Evolutionary conservation across 2,888 invertebrate species (phyloP), one percentile per base, ranked within the genome.

Genomic region (Eristalis arbustorum): DNA sequence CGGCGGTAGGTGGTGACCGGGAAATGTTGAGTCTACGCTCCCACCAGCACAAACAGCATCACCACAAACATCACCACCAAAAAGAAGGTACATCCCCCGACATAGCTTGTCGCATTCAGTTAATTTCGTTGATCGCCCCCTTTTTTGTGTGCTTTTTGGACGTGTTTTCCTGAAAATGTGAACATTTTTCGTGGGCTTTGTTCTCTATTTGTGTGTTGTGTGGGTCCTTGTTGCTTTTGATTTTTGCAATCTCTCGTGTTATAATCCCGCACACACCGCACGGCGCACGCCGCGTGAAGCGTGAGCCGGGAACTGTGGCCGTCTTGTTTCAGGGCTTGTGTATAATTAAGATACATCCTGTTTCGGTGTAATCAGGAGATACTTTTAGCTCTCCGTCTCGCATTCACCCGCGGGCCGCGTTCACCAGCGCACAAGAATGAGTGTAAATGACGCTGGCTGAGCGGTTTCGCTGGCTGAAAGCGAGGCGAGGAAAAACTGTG

Each of bases 331-430:
- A 61, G 62, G 82, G 77, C 72, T 31, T 82, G 75, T 76, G 49
- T 78, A 64, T 81, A 84, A 84, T 84, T 84, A 81, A 81, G 75
- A 84, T 63, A 77, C 82, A 77, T 85, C 69, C 82, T 78, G 77
- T 78, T 78, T 77, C 69, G 59, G 66, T 64, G 79, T 79, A 79
- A 84, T 80, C 67, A 75, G 57, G 22, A 69, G 61, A 62, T 67
- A 56, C 22, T 56, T 63, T 5, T 18, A 18, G 28, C 40, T 31
- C 13, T 63, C 14, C 6, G 6, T 18, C 23, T 22, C 23, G 13
- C n/a, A 25, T 66, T 57, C 25, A n/a, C 56, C 37, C 13, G 59
- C 31, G 34, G 34, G 14, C 25, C 25, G 25, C 13, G 56, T 62
- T 67, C 49, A 67, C 13, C 71, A 69, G 25, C 28, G 28, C 18